A percentile compares a stretch with the other conserved stretches of the same genome.
These are phyloP conservation scores for Andricus curvator DNA, from an alignment of 2,888 invertebrate species.

Conservation along the genomic window DNA sequence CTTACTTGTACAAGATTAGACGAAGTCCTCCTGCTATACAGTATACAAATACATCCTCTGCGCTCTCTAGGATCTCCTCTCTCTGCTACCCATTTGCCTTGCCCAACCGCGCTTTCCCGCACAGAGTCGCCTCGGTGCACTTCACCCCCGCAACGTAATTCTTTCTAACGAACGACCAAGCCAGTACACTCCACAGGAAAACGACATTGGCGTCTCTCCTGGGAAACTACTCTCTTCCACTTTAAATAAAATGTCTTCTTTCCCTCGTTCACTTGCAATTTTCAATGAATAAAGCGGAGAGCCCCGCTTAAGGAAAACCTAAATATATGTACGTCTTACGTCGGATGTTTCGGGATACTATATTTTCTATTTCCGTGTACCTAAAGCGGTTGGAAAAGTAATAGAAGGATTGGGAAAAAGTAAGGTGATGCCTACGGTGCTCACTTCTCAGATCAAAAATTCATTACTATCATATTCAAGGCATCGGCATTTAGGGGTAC, in stretches of 20 bases:
- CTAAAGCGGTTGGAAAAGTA: background rate
- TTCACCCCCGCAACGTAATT: slow-evolving; percentile 45
- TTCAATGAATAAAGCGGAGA: slow-evolving; percentile 13
- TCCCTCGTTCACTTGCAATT: slow-evolving; percentile 7
- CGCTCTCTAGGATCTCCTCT: background rate
- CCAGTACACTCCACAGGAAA: slow-evolving; percentile 40
- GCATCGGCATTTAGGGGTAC: too few relatives aligned
- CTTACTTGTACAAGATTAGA: slow-evolving; percentile 49
- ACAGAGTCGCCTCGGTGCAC: background rate
- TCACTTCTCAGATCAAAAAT: background rate
- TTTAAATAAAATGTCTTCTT: background rate
- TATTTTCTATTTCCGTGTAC: background rate
- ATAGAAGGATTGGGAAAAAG: background rate
- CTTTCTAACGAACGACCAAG: slow-evolving; percentile 50
- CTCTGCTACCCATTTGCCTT: background rate
- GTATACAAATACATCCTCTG: background rate
- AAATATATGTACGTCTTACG: background rate
- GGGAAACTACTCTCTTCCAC: slow-evolving; percentile 3
- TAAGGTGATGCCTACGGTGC: too few relatives aligned
- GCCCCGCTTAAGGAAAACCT: background rate
- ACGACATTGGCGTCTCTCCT: slow-evolving; percentile 26
- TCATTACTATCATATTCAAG: background rate
- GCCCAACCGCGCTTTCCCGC: background rate
- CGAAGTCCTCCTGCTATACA: slow-evolving; percentile 44
- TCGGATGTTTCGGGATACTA: background rate